Evolutionary conservation across 2,888 invertebrate species (phyloP), one percentile per base, ranked within the genome.

Genomic region (Phaonia tiefii): DNA sequence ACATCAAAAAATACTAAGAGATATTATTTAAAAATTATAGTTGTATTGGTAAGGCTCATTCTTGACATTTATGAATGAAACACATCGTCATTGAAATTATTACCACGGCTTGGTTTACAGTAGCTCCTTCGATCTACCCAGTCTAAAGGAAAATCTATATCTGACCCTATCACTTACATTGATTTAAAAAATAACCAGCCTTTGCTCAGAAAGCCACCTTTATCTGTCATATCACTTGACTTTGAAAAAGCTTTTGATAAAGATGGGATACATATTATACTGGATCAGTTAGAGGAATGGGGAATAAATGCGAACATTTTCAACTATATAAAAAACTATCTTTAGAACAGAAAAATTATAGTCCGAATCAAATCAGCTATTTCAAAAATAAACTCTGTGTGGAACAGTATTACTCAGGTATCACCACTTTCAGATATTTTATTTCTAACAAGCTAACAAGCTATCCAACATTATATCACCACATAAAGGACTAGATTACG

Each of bases 211-310:
- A n/a, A n/a, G n/a, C n/a, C n/a, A n/a, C n/a, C n/a, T 20, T 22
- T 69, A 69, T 17, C 22, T 20, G 13, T 54, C 69, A 31, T 78
- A 26, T 79, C 76, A 0, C 75, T 83, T 8, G 79, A 80, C 42
- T 80, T 83, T 25, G 71, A 75, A 26, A 80, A 70, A 31, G 75
- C 75, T 10, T 79, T 82, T 26, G 83, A 83, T n/a, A 79, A 75
- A 72, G 58, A 79, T 2, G 75, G 70, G 8, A 67, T 71, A 65
- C 31, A n/a, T n/a, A n/a, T n/a, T n/a, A n/a, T n/a, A n/a, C n/a
- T 74, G 5, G 63, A 79, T 1, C 79, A 74, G 22, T 13, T 69
- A 10, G 1, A n/a, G 8, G 65, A 54, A 65, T 70, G 54, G 54
- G 74, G 70, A 26, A 7, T 67, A 0, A 42, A n/a, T n/a, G n/a